Percentiles rank a stretch among this genome's conserved stretches.
phyloP scores from a whole-genome alignment of 2,113 vertebrate genomes.

The Nipponia nippon region DNA sequence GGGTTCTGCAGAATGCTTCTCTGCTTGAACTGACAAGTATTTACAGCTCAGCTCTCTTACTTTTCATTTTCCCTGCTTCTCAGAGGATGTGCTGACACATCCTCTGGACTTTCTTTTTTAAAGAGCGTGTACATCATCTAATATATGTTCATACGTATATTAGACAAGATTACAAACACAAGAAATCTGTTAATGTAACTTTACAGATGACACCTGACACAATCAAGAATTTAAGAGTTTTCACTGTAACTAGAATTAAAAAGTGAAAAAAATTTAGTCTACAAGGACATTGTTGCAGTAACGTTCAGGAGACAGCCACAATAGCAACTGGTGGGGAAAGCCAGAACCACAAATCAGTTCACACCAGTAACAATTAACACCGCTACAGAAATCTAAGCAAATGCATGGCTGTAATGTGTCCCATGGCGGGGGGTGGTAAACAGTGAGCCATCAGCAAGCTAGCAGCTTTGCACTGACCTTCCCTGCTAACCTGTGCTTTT shows the following conservation, averaged over 20 bases:
- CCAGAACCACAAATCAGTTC: not conserved
- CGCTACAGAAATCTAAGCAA: not conserved
- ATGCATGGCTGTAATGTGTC: not conserved
- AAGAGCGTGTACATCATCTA: not conserved
- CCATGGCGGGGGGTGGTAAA: not conserved
- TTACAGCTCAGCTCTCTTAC: not conserved
- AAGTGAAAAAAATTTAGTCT: not conserved
- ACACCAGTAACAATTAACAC: not conserved
- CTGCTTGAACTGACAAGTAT: not conserved
- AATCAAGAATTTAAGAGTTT: not conserved
- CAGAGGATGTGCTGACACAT: not conserved
- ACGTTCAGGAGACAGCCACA: rapidly evolving
- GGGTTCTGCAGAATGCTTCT: conserved; percentile 20
- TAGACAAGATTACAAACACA: not conserved
- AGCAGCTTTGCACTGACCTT: not conserved
- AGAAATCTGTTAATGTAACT: not conserved
- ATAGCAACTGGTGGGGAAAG: not conserved
- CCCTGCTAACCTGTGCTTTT: not conserved
- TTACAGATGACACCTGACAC: not conserved
- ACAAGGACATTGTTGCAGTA: not conserved
- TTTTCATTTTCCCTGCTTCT: not conserved
- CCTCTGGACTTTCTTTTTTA: not conserved
- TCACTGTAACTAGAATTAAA: not conserved
- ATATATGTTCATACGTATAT: not conserved
- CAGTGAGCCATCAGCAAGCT: not conserved